These are phyloP conservation scores for Chaetorhynchus papuensis DNA, from an alignment of 2,113 vertebrate genomes.

Conservation along the genomic window DNA sequence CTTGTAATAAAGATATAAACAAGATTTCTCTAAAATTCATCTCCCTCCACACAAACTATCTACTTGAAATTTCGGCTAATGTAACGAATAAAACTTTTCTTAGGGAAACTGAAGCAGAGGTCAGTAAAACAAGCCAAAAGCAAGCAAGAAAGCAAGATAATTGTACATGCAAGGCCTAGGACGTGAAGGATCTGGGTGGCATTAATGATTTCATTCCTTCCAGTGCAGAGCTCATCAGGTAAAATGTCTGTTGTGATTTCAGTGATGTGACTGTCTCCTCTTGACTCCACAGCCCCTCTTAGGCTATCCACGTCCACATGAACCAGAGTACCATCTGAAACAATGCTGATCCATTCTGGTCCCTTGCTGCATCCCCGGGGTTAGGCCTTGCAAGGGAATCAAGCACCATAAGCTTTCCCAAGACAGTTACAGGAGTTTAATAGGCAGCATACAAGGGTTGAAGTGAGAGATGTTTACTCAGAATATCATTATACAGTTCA, in stretches of 20 bases:
- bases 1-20: neutral
- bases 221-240: neutral
- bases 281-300: neutral
- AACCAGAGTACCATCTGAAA: neutral
- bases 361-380: neutral
- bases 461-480: neutral
- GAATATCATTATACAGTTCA: neutral
- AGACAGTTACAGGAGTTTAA: neutral
- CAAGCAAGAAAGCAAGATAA: neutral
- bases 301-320: too few relatives aligned
- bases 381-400: neutral
- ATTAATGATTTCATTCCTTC: neutral
- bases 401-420: neutral
- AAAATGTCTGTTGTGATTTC: neutral
- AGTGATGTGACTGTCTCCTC: neutral
- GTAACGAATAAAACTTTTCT: neutral
- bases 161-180: neutral
- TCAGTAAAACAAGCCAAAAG: neutral
- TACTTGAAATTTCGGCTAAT: neutral
- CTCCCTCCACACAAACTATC: neutral
- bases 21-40: neutral
- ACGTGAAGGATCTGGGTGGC: neutral
- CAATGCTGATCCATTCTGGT: neutral
- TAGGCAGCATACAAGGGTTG: neutral
- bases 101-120: neutral